Conservation (phyloP, 2,888 invertebrate genomes). For the Pediacus dermestoides region DNA sequence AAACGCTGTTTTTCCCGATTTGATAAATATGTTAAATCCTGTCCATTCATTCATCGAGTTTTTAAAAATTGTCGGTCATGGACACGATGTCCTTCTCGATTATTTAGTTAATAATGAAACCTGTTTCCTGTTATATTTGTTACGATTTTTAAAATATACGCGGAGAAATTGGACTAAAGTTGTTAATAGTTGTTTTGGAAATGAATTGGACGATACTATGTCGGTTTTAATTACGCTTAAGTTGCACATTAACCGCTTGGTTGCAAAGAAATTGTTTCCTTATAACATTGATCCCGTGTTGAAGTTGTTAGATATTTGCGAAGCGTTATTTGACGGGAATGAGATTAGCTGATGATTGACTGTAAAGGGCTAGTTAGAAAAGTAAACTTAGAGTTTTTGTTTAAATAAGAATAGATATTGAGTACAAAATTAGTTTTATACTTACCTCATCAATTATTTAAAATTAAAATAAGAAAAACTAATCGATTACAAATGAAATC, state of each 20-base stretch:
- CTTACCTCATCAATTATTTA: no score
- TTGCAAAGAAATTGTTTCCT: constrained; percentile 78
- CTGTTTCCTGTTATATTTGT: constrained; percentile 79
- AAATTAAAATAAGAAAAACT: no score
- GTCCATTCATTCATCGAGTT: constrained; percentile 85
- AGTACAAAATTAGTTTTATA: no score
- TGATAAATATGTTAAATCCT: constrained; percentile 79
- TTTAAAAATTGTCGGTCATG: constrained; percentile 76
- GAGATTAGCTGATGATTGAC: constrained; percentile 65
- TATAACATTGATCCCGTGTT: constrained; percentile 88
- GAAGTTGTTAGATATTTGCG: constrained; percentile 77
- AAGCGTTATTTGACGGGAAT: constrained; percentile 80
- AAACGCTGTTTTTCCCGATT: constrained; percentile 74
- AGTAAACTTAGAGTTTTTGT: no score
- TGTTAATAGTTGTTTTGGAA: constrained; percentile 66
- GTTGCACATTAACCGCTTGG: constrained; percentile 76
- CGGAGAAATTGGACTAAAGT: constrained; percentile 81
- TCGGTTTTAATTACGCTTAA: constrained; percentile 74
- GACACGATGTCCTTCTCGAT: constrained; percentile 76
- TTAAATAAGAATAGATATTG: no score
- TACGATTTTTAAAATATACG: constrained; percentile 80
- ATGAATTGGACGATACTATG: constrained; percentile 77
- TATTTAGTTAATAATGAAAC: constrained; percentile 88
- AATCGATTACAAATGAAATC: no score
- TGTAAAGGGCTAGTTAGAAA: no score